Conservation (phyloP, 2,113 vertebrate genomes). For the Engraulis encrasicolus region DNA sequence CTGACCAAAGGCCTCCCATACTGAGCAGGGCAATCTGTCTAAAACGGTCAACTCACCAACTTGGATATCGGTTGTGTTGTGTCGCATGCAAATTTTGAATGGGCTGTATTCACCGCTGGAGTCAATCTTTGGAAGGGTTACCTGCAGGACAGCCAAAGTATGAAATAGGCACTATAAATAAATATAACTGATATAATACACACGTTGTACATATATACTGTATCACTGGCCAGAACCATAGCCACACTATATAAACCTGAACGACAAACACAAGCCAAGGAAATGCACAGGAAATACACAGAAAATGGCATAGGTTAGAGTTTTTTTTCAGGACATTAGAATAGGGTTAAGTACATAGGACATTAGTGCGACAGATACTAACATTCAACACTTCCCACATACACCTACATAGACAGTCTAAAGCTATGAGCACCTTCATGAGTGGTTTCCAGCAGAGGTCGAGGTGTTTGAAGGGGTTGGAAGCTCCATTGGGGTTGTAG, state of each 20-base stretch:
- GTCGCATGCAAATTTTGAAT: conserved; percentile 77
- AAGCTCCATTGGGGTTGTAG: conserved; percentile 60
- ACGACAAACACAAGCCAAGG: too few relatives aligned
- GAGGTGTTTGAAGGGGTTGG: conserved; percentile 79
- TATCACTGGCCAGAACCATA: too few relatives aligned
- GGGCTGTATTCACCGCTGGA: conserved; percentile 77
- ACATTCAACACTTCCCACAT: too few relatives aligned
- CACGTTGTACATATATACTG: not conserved
- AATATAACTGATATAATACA: not conserved
- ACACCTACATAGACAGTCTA: not conserved
- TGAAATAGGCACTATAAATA: too few relatives aligned
- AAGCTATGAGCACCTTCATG: conserved; percentile 75
- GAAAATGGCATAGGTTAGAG: too few relatives aligned
- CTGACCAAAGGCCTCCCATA: too few relatives aligned
- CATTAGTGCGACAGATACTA: too few relatives aligned
- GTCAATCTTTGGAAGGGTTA: conserved; percentile 75
- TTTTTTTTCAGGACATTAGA: too few relatives aligned
- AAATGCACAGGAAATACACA: too few relatives aligned
- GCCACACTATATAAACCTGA: too few relatives aligned
- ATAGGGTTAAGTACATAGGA: too few relatives aligned
- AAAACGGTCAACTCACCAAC: conserved; percentile 36
- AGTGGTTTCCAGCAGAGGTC: conserved; percentile 88
- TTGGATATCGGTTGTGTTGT: conserved; percentile 55
- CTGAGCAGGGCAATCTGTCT: too few relatives aligned
- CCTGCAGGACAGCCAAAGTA: conserved; percentile 65